Evolutionary conservation across 2,113 vertebrate species (phyloP).

Genomic region (Coptodon bakossiorum): DNA sequence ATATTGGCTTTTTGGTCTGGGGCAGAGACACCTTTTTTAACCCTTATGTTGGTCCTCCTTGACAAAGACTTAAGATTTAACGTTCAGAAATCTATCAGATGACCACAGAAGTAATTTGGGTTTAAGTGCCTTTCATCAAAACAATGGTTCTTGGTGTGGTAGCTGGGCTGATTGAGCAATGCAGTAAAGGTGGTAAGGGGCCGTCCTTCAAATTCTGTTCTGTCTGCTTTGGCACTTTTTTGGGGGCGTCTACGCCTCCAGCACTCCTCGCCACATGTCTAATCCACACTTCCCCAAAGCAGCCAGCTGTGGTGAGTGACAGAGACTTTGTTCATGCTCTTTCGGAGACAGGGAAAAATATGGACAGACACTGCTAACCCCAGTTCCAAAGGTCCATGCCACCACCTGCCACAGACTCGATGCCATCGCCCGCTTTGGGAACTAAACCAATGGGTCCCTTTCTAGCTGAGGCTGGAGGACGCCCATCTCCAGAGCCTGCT

Average conservation of each 20-base stretch:
- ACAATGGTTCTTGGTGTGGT: neutral
- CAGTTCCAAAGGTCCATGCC: rapidly evolving
- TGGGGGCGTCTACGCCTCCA: rapidly evolving
- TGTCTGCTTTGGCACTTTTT: neutral
- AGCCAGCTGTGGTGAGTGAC: neutral
- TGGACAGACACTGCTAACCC: neutral
- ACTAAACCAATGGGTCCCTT: neutral
- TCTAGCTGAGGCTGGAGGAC: neutral
- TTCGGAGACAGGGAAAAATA: rapidly evolving
- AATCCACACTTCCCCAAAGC: rapidly evolving
- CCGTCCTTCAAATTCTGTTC: neutral
- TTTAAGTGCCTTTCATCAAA: rapidly evolving
- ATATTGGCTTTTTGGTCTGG: no score
- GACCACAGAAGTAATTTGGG: neutral
- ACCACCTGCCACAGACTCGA: rapidly evolving
- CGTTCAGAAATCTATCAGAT: rapidly evolving
- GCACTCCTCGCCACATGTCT: rapidly evolving
- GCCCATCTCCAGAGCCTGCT: neutral
- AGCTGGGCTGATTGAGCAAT: neutral
- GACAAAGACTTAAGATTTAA: rapidly evolving
- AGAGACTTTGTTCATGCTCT: rapidly evolving
- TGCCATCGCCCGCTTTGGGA: rapidly evolving
- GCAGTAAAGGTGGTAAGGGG: neutral
- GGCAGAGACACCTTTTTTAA: neutral
- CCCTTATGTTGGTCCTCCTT: neutral